Percentiles rank a stretch among this genome's conserved stretches.
These are phyloP conservation scores for Arenaria interpres DNA, from an alignment of 2,113 vertebrate genomes.

Conservation along the genomic window DNA sequence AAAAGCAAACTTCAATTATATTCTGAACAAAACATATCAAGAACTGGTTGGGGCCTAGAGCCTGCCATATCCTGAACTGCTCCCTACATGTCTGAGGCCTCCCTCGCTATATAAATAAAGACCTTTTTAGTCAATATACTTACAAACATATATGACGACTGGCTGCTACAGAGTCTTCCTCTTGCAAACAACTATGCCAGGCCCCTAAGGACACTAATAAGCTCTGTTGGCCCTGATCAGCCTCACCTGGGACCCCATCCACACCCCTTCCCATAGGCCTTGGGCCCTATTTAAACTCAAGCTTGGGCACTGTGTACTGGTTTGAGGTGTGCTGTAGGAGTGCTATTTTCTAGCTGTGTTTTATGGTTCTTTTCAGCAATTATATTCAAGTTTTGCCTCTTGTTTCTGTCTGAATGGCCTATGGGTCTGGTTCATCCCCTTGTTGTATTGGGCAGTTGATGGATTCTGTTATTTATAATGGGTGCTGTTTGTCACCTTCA, in stretches of 20 bases:
- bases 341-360: accelerated
- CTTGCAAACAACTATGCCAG: accelerated
- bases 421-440: accelerated
- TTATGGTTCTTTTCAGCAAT: accelerated
- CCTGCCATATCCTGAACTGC: accelerated
- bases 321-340: accelerated
- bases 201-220: not conserved
- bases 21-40: not conserved
- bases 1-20: not conserved
- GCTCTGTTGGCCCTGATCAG: not conserved
- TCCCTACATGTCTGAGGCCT: accelerated
- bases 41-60: accelerated
- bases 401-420: accelerated
- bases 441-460: not conserved
- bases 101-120: accelerated
- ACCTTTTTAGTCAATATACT: accelerated
- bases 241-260: not conserved
- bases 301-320: accelerated
- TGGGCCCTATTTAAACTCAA: not conserved
- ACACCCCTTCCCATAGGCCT: not conserved
- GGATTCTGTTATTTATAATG: accelerated
- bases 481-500: accelerated
- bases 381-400: accelerated
- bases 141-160: accelerated
- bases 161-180: accelerated